Conservation (phyloP, 1,140 invertebrate genomes). For the Chymomyza costata region DNA sequence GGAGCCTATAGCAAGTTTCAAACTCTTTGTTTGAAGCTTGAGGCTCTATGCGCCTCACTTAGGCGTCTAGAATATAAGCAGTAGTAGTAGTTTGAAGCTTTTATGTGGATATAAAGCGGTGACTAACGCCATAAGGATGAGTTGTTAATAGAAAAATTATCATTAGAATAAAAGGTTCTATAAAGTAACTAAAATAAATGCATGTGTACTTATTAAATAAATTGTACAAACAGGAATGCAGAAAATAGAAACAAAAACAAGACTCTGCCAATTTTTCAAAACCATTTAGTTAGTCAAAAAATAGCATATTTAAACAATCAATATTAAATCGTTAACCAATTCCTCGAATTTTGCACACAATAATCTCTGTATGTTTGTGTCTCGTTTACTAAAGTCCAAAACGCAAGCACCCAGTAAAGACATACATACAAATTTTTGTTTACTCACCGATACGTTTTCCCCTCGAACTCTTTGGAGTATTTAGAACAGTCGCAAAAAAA, state of each 20-base stretch:
- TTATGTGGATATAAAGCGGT: slow-evolving; percentile 53
- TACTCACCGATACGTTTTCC: too few species aligned
- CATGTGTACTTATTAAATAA: too few species aligned
- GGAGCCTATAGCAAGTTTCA: too few species aligned
- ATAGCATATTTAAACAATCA: slow-evolving; percentile 51
- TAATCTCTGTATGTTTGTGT: slow-evolving; percentile 22
- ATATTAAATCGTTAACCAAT: slow-evolving; percentile 74
- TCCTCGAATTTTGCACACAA: slow-evolving; percentile 60
- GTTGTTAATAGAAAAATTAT: slow-evolving; percentile 7
- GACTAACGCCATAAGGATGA: slow-evolving; percentile 52
- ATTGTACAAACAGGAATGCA: not conserved
- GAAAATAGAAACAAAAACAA: slow-evolving; percentile 30
- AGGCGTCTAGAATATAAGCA: too few species aligned
- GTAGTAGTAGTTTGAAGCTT: too few species aligned
- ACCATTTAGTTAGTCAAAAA: slow-evolving; percentile 30
- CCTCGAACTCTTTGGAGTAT: slow-evolving; percentile 63
- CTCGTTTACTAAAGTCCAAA: slow-evolving; percentile 63
- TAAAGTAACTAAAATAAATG: slow-evolving; percentile 30
- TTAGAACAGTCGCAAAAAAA: slow-evolving; percentile 49
- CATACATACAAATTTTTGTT: too few species aligned
- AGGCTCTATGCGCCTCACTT: too few species aligned
- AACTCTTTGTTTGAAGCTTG: too few species aligned
- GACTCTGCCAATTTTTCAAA: slow-evolving; percentile 35
- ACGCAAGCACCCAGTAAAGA: slow-evolving; percentile 71
- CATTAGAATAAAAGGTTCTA: slow-evolving; percentile 44